These are phyloP conservation scores for Rhyacichthys aspro DNA, from an alignment of 2,797 vertebrate genomes.

Conservation along the genomic window DNA sequence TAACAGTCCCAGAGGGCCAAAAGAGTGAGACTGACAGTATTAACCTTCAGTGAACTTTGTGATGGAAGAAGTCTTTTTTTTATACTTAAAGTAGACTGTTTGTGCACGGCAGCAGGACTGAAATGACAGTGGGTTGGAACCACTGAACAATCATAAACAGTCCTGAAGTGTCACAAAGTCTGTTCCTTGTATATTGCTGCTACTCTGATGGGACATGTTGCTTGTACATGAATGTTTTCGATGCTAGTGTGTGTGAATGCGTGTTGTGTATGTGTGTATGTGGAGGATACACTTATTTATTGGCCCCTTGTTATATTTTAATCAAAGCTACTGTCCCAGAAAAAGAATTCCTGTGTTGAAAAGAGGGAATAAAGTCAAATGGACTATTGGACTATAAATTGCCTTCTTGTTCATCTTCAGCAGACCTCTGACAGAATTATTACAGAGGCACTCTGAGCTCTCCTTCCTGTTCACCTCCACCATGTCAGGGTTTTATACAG, in stretches of 20 bases:
- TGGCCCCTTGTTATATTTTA: conserved; percentile 47
- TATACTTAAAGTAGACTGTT: conserved; percentile 15
- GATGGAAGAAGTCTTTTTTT: conserved; percentile 1
- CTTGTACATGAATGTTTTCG: conserved; percentile 10
- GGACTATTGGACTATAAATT: conserved; percentile 29
- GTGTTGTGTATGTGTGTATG: conserved; percentile 10
- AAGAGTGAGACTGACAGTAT: background rate
- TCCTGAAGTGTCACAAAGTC: background rate
- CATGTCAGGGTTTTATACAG: background rate
- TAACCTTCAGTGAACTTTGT: background rate
- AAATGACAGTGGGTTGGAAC: conserved; percentile 35
- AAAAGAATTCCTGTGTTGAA: conserved; percentile 57
- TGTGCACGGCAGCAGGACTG: conserved; percentile 16
- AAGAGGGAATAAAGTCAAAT: conserved; percentile 47
- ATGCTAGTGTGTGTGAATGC: conserved; percentile 11
- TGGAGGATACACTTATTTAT: conserved; percentile 52
- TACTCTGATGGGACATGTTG: conserved; percentile 16
- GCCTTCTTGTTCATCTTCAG: conserved; percentile 31
- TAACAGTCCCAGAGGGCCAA: background rate
- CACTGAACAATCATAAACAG: conserved; percentile 7
- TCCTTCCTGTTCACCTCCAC: conserved; percentile 8
- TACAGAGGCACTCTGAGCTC: background rate
- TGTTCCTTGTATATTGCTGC: conserved; percentile 27
- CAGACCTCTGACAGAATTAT: conserved; percentile 2
- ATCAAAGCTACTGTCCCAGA: conserved; percentile 46